Evolutionary conservation across 2,888 invertebrate species (phyloP).

Genomic region (Pterostichus madidus): DNA sequence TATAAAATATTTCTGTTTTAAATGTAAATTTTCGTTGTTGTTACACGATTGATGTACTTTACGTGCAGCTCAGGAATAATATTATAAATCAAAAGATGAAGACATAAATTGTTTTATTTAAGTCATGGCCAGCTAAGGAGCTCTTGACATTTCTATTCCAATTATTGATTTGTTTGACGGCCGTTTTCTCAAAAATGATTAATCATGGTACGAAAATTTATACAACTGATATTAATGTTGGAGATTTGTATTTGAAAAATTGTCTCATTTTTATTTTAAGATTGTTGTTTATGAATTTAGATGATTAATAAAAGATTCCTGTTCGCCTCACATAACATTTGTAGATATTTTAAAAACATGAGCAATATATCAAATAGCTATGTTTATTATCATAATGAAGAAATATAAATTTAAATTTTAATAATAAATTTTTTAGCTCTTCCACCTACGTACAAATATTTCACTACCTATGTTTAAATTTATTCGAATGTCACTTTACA

Average conservation of each 20-base stretch:
- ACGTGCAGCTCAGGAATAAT: constrained; percentile 25
- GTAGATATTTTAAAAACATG: constrained; percentile 21
- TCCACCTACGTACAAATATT: constrained; percentile 22
- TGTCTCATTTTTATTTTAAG: constrained; percentile 43
- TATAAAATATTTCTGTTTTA: constrained; percentile 46
- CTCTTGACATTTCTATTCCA: constrained; percentile 51
- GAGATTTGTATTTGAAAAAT: constrained; percentile 8
- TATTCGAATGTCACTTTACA: neutral
- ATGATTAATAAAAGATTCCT: constrained; percentile 4
- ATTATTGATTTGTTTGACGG: constrained; percentile 48
- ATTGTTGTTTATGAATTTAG: constrained; percentile 23
- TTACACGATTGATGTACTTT: neutral
- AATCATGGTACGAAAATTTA: constrained; percentile 22
- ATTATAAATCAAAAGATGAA: constrained; percentile 51
- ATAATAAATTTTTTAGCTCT: constrained; percentile 14
- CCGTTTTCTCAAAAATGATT: constrained; percentile 38
- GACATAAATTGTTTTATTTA: constrained; percentile 48
- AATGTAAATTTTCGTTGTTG: constrained; percentile 27
- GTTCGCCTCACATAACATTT: constrained; percentile 24
- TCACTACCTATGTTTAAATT: constrained; percentile 8
- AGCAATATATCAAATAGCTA: constrained; percentile 28
- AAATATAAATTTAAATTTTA: constrained; percentile 31
- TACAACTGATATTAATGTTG: constrained; percentile 6
- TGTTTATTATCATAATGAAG: constrained; percentile 31
- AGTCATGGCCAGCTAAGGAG: constrained; percentile 41